Percentiles rank a stretch among this genome's conserved stretches.
phyloP scores from a whole-genome alignment of 2,888 invertebrate species.

The Kryphioiulus occultus region DNA sequence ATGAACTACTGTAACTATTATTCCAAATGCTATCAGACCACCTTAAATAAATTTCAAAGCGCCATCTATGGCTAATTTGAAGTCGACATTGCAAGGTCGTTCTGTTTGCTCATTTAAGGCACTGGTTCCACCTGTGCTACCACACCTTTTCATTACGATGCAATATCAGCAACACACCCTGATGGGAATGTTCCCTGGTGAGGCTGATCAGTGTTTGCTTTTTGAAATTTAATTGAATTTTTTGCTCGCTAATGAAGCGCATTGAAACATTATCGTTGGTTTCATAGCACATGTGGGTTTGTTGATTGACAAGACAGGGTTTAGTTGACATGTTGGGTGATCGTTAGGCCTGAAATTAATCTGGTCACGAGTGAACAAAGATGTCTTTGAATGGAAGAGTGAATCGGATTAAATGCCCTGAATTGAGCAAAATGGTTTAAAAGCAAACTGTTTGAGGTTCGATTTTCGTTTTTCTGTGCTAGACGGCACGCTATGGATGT shows the following conservation, averaged over 20 bases:
- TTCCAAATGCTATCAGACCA: too few relatives aligned
- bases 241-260: not conserved
- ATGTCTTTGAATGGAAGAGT: not conserved
- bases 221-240: not conserved
- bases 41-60: too few relatives aligned
- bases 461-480: too few relatives aligned
- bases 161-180: conserved; percentile 13
- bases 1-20: too few relatives aligned
- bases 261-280: not conserved
- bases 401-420: too few relatives aligned
- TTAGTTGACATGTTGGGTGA: not conserved
- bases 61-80: not conserved
- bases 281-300: not conserved
- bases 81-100: conserved; percentile 3
- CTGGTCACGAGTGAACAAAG: not conserved
- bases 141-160: conserved; percentile 14
- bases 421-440: too few relatives aligned
- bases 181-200: conserved; percentile 13
- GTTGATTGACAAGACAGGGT: not conserved
- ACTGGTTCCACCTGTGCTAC: not conserved
- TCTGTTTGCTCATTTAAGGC: not conserved
- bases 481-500: too few relatives aligned
- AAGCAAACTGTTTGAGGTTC: too few relatives aligned
- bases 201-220: not conserved
- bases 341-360: not conserved